Conservation (phyloP, 2,113 vertebrate species). For the Gorsachius goisagi region DNA sequence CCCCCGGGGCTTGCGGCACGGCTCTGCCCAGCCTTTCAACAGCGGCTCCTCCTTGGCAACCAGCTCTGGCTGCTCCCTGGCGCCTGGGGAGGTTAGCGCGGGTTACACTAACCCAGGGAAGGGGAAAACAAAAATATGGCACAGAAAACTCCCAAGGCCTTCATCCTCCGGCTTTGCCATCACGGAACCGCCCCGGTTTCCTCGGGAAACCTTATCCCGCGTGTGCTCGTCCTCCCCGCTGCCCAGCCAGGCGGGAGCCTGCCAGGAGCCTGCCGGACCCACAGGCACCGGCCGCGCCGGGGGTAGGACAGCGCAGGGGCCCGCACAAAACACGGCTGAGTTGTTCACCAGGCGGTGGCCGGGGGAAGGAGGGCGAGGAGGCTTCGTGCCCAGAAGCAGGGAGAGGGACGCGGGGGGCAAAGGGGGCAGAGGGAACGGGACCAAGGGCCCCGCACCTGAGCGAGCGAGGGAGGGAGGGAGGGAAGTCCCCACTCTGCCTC, state of each 20-base stretch:
- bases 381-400: background rate
- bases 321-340: too few relatives aligned
- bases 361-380: background rate
- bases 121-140: background rate
- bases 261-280: background rate
- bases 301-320: background rate
- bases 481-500: background rate
- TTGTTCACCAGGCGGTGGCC: background rate
- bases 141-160: background rate
- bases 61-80: background rate
- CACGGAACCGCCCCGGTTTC: background rate
- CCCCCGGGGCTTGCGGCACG: background rate
- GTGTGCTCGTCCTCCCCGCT: background rate
- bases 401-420: background rate
- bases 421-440: background rate
- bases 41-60: slow-evolving; percentile 9
- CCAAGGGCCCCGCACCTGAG: background rate
- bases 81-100: background rate
- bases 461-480: background rate
- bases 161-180: background rate
- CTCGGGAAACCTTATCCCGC: background rate
- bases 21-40: background rate
- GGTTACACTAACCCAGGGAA: background rate
- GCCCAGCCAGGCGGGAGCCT: background rate
- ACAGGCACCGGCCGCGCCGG: background rate